Evolutionary conservation across 30 jellyfish, hydroid and myxozoan species (phyloP), one percentile per base, ranked within the genome.

Genomic region (Turritopsis dohrnii): DNA sequence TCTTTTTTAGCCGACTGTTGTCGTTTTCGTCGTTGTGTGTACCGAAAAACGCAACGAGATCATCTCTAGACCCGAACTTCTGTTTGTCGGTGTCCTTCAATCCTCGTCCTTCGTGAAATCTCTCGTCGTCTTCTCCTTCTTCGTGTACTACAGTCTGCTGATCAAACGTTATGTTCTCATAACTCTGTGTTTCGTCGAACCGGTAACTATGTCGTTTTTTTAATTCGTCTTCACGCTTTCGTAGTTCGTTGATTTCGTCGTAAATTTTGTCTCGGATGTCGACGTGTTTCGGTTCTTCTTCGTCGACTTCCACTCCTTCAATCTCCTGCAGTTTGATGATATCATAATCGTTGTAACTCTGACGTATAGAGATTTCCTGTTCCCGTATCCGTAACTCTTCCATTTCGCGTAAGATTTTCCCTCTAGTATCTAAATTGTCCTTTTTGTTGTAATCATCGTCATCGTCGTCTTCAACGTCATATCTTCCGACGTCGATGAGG

Each of bases 221-320:
- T 20, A 82, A 87, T 65, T 82, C 86, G 28, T 82, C 83, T 66
- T 82, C 89, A 1, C 89, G 41, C 27, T 23, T 26, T 71, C 71
- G 71, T n/a, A 82, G 31, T 25, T 82, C 89, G 71, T 25, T 18
- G 16, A 82, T 82, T 82, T 82, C 89, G 71, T 82, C 73, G 23
- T 52, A 19, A 16, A 79, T 79, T 52, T 53, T 52, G 21, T 79
- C 79, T 30, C 83, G 75, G 65, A 30, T 76, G 53, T 79, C 83
- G 13, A 24, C 19, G 0, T 20, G 74, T 16, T 41, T 41, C 60
- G 5, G 60, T 41, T 22, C 41, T 26, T 20, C 60, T 41, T 74
- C 83, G 8, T 82, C 76, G 1, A 22, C 73, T 1, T 8, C 71
- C 21, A 65, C 86, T 66, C 23, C 1, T 19, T 82, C 76, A 21